A percentile compares a stretch with the other conserved stretches of the same genome.
phyloP scores from a whole-genome alignment of 2,888 invertebrate genomes.

The Torymus aiolomorphi region DNA sequence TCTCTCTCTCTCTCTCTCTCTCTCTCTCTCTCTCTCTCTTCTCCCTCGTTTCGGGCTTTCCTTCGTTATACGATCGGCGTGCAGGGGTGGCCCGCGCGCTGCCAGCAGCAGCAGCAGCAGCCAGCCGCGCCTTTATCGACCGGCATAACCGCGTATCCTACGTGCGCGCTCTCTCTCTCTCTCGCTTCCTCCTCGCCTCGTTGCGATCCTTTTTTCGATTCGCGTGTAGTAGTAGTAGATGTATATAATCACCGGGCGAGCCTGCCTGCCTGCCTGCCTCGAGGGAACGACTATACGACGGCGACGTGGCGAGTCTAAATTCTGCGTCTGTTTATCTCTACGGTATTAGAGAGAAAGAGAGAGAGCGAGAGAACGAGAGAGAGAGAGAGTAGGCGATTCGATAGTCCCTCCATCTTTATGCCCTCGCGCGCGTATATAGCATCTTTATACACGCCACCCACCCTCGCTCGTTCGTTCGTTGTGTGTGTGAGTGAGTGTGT shows the following conservation, averaged over 20 bases:
- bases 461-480: neutral
- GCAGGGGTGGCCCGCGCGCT: neutral
- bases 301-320: too few species aligned
- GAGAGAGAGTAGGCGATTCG: too few species aligned
- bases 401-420: slow-evolving; percentile 19
- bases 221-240: too few species aligned
- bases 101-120: neutral
- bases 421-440: neutral
- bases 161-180: slow-evolving; percentile 14
- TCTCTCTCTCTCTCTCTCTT: slow-evolving; percentile 33
- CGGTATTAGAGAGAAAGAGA: too few species aligned
- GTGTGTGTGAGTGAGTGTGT: neutral
- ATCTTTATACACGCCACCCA: slow-evolving; percentile 7
- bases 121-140: slow-evolving; percentile 57
- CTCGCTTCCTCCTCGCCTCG: neutral
- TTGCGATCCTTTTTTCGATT: neutral
- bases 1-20: slow-evolving; percentile 34
- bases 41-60: slow-evolving; percentile 18
- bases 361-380: too few species aligned
- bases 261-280: too few species aligned
- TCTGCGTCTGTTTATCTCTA: too few species aligned
- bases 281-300: too few species aligned
- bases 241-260: too few species aligned
- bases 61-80: slow-evolving; percentile 15
- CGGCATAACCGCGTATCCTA: slow-evolving; percentile 34